Conservation (phyloP, 1,140 invertebrate species). For the Leptoteleia sp. region DNA sequence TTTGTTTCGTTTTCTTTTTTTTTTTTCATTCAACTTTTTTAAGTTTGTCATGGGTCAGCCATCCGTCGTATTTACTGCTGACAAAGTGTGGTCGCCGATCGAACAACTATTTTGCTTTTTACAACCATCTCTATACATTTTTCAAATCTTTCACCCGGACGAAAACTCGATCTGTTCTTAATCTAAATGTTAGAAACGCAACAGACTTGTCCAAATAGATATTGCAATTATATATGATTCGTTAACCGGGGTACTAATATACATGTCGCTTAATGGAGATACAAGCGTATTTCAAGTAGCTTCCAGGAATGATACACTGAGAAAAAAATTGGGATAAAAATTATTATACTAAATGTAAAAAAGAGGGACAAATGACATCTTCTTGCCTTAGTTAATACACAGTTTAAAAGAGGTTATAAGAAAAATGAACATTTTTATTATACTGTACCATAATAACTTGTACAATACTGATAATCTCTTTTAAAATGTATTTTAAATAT, state of each 20-base stretch:
- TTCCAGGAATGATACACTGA: slow-evolving; percentile 4
- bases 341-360: too few species aligned
- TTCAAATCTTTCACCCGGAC: slow-evolving; percentile 20
- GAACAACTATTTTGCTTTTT: slow-evolving; percentile 17
- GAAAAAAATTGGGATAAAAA: slow-evolving; percentile 37
- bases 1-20: too few species aligned
- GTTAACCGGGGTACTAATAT: slow-evolving; percentile 15
- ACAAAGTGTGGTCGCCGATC: slow-evolving; percentile 26
- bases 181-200: slow-evolving; percentile 8
- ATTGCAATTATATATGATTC: slow-evolving; percentile 3
- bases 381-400: too few species aligned
- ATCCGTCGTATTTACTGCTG: slow-evolving; percentile 33
- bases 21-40: too few species aligned
- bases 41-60: slow-evolving; percentile 44
- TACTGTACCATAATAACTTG: too few species aligned
- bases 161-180: slow-evolving; percentile 7
- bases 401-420: too few species aligned
- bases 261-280: slow-evolving; percentile 13
- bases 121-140: slow-evolving; percentile 39
- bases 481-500: too few species aligned
- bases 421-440: too few species aligned
- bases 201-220: neutral
- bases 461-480: too few species aligned
- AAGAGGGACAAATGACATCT: too few species aligned
- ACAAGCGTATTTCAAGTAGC: slow-evolving; percentile 28